These are phyloP conservation scores for Menura novaehollandiae DNA, from an alignment of 2,113 vertebrate genomes.

Conservation along the genomic window DNA sequence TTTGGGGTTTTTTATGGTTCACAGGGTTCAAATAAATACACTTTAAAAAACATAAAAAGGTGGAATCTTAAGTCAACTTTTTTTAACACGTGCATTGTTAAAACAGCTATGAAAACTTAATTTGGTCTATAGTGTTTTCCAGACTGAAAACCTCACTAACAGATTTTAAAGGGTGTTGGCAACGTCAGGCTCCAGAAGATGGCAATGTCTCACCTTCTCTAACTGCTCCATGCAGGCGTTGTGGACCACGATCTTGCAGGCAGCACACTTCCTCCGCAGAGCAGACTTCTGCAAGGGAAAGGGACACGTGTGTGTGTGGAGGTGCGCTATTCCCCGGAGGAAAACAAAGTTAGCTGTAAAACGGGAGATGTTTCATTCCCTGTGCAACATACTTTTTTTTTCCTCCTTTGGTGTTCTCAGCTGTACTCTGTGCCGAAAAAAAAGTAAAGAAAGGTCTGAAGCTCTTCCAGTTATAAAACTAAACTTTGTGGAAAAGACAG, in stretches of 20 bases:
- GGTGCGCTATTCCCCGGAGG: neutral
- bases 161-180: neutral
- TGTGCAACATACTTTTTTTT: neutral
- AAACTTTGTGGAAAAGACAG: neutral
- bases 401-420: neutral
- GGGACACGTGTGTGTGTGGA: neutral
- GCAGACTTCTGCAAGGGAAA: slow-evolving; percentile 89
- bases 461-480: neutral
- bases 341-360: slow-evolving; percentile 11
- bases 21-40: fast-evolving
- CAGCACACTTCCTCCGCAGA: slow-evolving; percentile 92
- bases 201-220: slow-evolving; percentile 86
- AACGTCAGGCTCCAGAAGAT: slow-evolving; percentile 26
- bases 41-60: neutral
- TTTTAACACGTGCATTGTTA: neutral
- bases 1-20: fast-evolving
- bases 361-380: neutral
- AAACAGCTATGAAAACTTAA: neutral
- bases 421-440: no score
- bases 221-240: slow-evolving; percentile 91
- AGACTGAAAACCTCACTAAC: neutral
- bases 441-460: neutral
- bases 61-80: neutral
- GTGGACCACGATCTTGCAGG: slow-evolving; percentile 96
- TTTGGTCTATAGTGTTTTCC: neutral